Base-by-base conservation (phyloP, 53 echinoderm and acorn worm genomes). In the Echinometra lucunter region DNA sequence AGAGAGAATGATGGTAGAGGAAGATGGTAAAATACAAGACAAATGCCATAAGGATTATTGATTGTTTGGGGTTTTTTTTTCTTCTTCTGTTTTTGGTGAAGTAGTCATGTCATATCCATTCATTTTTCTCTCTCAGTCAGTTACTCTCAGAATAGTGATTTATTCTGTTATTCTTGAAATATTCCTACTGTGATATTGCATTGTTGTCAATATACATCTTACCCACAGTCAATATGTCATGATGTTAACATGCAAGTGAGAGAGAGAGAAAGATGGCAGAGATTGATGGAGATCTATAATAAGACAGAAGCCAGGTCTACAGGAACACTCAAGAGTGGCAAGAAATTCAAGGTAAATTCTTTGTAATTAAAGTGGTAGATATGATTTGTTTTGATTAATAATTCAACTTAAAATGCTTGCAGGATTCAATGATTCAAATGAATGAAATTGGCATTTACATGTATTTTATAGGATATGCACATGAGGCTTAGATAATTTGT, bases 241-340 rank as follows among this genome's bases (percentile, higher is more conserved):
- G 95, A 96, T 37, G 99, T 99, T 23, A 96, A 99, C 70, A 83
- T 95, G 49, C 96, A 98, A 75, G 99, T 99, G 27, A 72, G 95
- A 45, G 98, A 97, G 38, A 95, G 96, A 57, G 99, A 99, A 92
- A 95, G 96, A 90, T 95, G 93, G 66, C 96, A 99, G 92, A 90
- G 96, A 66, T 95, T 98, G 90, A 88, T 97, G 89, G 99, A 97
- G 40, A 99, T 98, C 57, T 99, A 99, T 89, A 97, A 99, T 96
- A 99, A 98, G 95, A 88, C 97, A 56, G 99, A 99, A 78, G 99
- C 98, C 1, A 95, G 97, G 90, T 97, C 99, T 4, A 95, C 96
- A 72, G 99, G 97, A 15, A 93, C 95, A 1, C 93, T 99, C 67
- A 99, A 97, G 66, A 97, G 94, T 95, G 98, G 99, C 89, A 99